Evolutionary conservation across 2,113 vertebrate species (phyloP), one percentile per base, ranked within the genome.

Genomic region (Corvus hawaiiensis): DNA sequence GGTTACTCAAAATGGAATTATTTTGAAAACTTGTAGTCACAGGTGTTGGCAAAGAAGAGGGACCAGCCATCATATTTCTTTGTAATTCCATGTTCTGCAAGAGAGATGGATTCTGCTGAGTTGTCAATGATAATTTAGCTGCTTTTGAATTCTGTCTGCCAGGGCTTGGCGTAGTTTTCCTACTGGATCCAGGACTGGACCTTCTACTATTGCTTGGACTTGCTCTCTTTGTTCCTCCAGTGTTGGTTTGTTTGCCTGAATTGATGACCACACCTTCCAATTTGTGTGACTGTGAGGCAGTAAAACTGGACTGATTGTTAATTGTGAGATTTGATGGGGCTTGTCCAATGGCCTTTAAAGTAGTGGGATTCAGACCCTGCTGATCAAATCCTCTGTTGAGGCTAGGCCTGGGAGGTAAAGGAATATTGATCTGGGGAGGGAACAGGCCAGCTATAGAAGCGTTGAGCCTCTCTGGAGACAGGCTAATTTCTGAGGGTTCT

Each of bases 341-440:
- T 97, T 99, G 99, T 37, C 99, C 99, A 37, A 99, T 99, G 84
- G 99, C 99, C 98, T 99, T 99, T 79, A 99, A 96, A 92, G 99
- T 99, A 88, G 99, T 99, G 93, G 99, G 99, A 95, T 99, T 99
- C 87, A 99, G 98, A 93, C 99, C 99, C 94, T 99, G 99, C 94
- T 99, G 99, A 97, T 99, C 99, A 98, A 99, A 99, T 44, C 99
- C 99, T 94, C 99, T 98, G 73, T 98, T 99, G 92, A 99, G 97
- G 96, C 98, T 99, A 77, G 99, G 98, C 95, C 99, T 98, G 18
- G 99, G 99, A 96, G 99, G 99, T 91, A 99, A 97, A 95, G 99
- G 99, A 98, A 99, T 99, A 98, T 99, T 99, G 90, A 99, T 99
- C 89, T 99, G 99, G 48, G 99, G 99, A 91, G 99, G 99, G 82